These are phyloP conservation scores for Cyprinodon diabolis DNA, from an alignment of 2,797 vertebrate genomes.

Conservation along the genomic window DNA sequence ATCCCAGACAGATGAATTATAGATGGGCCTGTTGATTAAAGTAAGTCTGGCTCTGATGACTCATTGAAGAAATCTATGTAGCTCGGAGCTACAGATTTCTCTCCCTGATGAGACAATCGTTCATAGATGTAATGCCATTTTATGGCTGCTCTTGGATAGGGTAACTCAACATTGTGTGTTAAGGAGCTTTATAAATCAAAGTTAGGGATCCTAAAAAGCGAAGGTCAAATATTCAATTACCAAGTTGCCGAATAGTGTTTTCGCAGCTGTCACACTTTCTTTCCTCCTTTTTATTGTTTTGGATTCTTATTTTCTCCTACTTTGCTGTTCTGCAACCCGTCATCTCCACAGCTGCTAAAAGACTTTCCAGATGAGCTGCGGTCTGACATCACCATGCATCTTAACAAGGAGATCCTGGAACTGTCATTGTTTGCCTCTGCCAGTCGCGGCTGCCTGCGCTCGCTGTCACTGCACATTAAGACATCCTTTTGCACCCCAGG, in stretches of 20 bases:
- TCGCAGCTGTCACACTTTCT: slow-evolving; percentile 26
- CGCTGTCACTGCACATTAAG: slow-evolving; percentile 97
- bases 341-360: slow-evolving; percentile 87
- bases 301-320: background rate
- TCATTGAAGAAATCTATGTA: slow-evolving; percentile 63
- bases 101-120: slow-evolving; percentile 22
- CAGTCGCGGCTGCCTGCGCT: slow-evolving; percentile 96
- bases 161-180: background rate
- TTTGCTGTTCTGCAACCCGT: background rate
- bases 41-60: slow-evolving; percentile 55
- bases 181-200: background rate
- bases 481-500: slow-evolving; percentile 98
- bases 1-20: slow-evolving; percentile 80
- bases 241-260: slow-evolving; percentile 35
- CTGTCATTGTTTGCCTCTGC: slow-evolving; percentile 93
- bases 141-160: background rate
- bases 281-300: background rate
- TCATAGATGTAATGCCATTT: slow-evolving; percentile 10
- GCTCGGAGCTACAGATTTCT: slow-evolving; percentile 39
- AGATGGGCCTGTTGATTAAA: slow-evolving; percentile 77
- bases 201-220: background rate
- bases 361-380: slow-evolving; percentile 97
- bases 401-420: slow-evolving; percentile 98
- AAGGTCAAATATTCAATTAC: slow-evolving; percentile 30
- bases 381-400: slow-evolving; percentile 98